Evolutionary conservation across 2,113 vertebrate species (phyloP).

Genomic region (Oceanites oceanicus): DNA sequence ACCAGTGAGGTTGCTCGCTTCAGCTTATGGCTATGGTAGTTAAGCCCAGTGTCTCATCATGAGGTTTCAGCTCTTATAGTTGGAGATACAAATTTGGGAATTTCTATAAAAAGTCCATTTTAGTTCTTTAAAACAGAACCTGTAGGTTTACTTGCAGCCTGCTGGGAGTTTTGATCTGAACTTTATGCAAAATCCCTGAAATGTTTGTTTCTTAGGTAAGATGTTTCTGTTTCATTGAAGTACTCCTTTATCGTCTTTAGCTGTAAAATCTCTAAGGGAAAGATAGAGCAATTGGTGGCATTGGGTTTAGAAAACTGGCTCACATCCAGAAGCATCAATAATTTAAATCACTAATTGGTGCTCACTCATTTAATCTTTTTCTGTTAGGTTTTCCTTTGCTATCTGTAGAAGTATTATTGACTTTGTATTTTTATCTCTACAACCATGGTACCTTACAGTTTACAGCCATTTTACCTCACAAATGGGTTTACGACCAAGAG

Average conservation of each 20-base stretch:
- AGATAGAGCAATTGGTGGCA: neutral
- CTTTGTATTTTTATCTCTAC: neutral
- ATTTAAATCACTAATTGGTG: neutral
- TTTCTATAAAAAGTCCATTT: neutral
- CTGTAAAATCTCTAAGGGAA: neutral
- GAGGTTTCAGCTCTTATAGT: neutral
- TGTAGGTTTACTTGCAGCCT: neutral
- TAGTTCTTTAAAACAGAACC: neutral
- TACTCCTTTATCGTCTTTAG: neutral
- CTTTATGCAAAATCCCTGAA: neutral
- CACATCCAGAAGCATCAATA: neutral
- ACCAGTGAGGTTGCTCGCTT: neutral
- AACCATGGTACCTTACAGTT: neutral
- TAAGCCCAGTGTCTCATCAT: neutral
- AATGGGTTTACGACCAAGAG: neutral
- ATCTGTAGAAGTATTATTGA: neutral
- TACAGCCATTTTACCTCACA: neutral
- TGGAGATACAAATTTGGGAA: neutral
- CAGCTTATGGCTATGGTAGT: neutral
- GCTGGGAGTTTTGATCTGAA: neutral
- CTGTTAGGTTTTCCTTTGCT: neutral
- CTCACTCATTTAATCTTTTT: neutral
- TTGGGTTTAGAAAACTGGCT: neutral
- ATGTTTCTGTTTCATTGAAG: neutral
- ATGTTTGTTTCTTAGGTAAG: neutral